Evolutionary conservation across 2,888 invertebrate species (phyloP), one percentile per base, ranked within the genome.

Genomic region (Stenurella melanura): DNA sequence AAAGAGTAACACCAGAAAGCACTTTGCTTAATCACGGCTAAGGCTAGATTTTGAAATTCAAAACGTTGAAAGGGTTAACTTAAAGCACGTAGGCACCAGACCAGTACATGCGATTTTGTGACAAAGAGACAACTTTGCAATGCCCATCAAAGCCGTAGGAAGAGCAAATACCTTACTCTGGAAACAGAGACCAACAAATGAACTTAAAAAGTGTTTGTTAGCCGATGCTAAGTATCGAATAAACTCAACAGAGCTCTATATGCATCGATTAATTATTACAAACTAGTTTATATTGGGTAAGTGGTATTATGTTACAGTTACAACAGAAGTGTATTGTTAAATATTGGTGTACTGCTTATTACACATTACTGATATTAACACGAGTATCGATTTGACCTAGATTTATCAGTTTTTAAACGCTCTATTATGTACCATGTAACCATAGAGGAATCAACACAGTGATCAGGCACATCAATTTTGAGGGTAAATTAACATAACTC

Each of bases 1-100:
- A 71, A 66, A 71, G 54, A 63, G 26, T 15, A 58, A 75, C 74
- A 75, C 72, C 71, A 75, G 71, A 75, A 66, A 66, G 56, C 75
- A 75, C 75, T 75, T 69, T 57, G 66, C 42, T 58, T 71, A 75
- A 75, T 75, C 70, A 42, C 21, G 21, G 61, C 42, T 54, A 71
- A 56, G 42, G 66, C 30, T 71, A 38, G 71, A 75, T 75, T 67
- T 67, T 67, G 67, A 67, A 67, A 67, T 67, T 26, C 54, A 58
- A 34, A 38, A n/a, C 19, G 50, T 10, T 15, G 66, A 54, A 67
- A 56, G 67, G 67, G 67, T 50, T 42, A 42, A 19, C 38, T 54
- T 50, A 67, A 66, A 21, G 67, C 54, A 67, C 50, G 66, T n/a
- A 66, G 18, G 19, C 66, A 50, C 12, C 50, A 19, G 50, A n/a